Percentiles rank a stretch among this genome's conserved stretches.
phyloP scores from a whole-genome alignment of 2,888 invertebrate species.

The Troides helena region DNA sequence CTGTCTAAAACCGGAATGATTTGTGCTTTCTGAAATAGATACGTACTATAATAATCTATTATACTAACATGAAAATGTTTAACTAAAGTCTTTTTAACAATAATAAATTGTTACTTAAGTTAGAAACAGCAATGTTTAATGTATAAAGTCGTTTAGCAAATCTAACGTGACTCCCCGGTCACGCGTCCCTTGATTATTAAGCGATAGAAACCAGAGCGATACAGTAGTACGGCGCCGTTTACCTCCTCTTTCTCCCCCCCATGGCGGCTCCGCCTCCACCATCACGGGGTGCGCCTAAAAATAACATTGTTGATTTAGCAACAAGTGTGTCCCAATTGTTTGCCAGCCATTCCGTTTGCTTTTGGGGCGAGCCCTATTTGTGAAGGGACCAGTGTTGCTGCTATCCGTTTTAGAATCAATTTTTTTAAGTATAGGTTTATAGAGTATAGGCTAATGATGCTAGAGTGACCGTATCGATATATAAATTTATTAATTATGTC shows the following conservation, averaged over 20 bases:
- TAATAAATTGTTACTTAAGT: not conserved
- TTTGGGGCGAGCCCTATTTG: slow-evolving; percentile 41
- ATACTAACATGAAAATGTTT: too few relatives aligned
- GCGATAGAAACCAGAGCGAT: slow-evolving; percentile 18
- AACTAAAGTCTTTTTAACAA: not conserved
- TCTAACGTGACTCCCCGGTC: slow-evolving; percentile 2
- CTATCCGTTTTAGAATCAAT: slow-evolving; percentile 13
- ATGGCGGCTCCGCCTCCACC: not conserved
- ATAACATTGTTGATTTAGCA: slow-evolving; percentile 44
- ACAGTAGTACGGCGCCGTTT: not conserved
- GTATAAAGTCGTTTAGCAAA: slow-evolving; percentile 10
- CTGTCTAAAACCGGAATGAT: too few relatives aligned
- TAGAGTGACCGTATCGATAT: too few relatives aligned
- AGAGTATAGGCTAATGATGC: too few relatives aligned
- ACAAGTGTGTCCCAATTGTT: slow-evolving; percentile 48
- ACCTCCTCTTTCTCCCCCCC: too few relatives aligned
- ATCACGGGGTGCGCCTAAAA: slow-evolving; percentile 38
- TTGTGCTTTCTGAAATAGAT: too few relatives aligned
- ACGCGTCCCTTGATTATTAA: slow-evolving; percentile 16
- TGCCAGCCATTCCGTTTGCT: slow-evolving; percentile 35
- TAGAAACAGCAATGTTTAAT: not conserved
- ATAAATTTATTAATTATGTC: too few relatives aligned
- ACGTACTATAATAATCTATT: too few relatives aligned
- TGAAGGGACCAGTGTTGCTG: slow-evolving; percentile 26
- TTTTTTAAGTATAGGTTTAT: not conserved